Percentiles rank a stretch among this genome's conserved stretches.
phyloP scores from a whole-genome alignment of 1,140 invertebrate species.

The Varroa destructor region DNA sequence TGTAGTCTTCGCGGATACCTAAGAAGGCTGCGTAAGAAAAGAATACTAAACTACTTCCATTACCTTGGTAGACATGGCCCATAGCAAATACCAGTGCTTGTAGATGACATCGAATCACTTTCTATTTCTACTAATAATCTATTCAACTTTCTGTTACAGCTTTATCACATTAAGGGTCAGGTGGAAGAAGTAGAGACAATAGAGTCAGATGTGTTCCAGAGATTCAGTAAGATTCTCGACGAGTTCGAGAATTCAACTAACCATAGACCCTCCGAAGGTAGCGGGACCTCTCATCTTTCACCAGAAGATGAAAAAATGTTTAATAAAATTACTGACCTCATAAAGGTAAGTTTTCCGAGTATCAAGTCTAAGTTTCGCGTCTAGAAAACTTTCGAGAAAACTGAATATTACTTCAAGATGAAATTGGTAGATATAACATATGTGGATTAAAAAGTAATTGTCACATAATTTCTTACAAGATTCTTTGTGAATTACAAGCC shows the following conservation, averaged over 20 bases:
- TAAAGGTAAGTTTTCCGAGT: conserved; percentile 48
- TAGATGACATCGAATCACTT: too few relatives aligned
- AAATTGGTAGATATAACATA: background rate
- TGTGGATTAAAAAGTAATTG: background rate
- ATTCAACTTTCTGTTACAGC: background rate
- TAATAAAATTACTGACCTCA: conserved; percentile 58
- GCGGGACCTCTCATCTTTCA: conserved; percentile 13
- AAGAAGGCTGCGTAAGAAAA: too few relatives aligned
- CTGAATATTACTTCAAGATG: background rate
- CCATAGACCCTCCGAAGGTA: background rate
- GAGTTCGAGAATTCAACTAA: conserved; percentile 30
- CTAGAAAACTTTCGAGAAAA: background rate
- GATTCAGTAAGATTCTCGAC: conserved; percentile 31
- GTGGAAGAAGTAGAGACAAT: conserved; percentile 71
- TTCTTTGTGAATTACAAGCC: background rate
- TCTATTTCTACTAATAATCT: background rate
- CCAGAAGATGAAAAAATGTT: conserved; percentile 49
- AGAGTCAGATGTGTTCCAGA: conserved; percentile 26
- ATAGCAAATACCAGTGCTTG: too few relatives aligned
- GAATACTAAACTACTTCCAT: too few relatives aligned
- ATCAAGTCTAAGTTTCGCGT: background rate
- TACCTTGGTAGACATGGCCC: too few relatives aligned
- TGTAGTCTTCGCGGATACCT: background rate
- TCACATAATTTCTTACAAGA: too few relatives aligned
- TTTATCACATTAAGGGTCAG: conserved; percentile 68